Percentiles rank a stretch among this genome's conserved stretches.
phyloP scores from a whole-genome alignment of 1,140 invertebrate species.

The Drosophila elegans region DNA sequence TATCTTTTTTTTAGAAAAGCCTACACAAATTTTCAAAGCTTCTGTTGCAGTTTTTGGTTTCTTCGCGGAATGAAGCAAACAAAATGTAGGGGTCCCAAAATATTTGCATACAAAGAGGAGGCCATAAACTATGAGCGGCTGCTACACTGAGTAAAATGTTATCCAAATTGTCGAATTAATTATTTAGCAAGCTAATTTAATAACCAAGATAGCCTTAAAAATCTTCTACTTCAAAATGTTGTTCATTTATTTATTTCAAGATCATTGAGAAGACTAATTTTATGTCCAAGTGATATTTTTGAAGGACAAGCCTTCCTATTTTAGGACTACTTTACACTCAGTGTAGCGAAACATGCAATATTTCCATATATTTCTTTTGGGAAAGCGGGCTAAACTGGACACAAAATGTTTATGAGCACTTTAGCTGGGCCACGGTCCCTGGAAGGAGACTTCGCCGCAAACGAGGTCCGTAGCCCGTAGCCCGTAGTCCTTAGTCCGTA shows the following conservation, averaged over 20 bases:
- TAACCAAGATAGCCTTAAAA: no score
- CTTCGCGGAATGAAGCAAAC: slow-evolving; percentile 17
- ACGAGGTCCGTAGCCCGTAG: not conserved
- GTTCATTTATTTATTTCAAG: no score
- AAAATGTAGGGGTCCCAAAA: slow-evolving; percentile 32
- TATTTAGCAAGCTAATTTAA: no score
- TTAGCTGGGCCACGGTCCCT: slow-evolving; percentile 47
- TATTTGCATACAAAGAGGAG: slow-evolving; percentile 65
- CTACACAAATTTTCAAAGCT: slow-evolving; percentile 45
- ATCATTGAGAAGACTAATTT: no score
- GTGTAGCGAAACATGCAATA: slow-evolving; percentile 6
- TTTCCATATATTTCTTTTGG: not conserved
- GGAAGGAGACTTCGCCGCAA: slow-evolving; percentile 6
- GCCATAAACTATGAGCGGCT: slow-evolving; percentile 48
- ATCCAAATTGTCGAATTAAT: no score
- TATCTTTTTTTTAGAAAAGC: slow-evolving; percentile 9
- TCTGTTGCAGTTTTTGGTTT: slow-evolving; percentile 42
- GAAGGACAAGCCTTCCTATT: no score
- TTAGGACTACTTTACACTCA: not conserved
- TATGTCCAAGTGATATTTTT: no score
- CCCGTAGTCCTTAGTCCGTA: slow-evolving; percentile 30
- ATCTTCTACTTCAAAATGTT: no score
- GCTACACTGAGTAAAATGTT: slow-evolving; percentile 1
- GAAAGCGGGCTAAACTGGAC: slow-evolving; percentile 33
- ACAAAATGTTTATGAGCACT: slow-evolving; percentile 78